phyloP scores from a whole-genome alignment of 2,888 invertebrate species.

The Alloscopus bannaensis region DNA sequence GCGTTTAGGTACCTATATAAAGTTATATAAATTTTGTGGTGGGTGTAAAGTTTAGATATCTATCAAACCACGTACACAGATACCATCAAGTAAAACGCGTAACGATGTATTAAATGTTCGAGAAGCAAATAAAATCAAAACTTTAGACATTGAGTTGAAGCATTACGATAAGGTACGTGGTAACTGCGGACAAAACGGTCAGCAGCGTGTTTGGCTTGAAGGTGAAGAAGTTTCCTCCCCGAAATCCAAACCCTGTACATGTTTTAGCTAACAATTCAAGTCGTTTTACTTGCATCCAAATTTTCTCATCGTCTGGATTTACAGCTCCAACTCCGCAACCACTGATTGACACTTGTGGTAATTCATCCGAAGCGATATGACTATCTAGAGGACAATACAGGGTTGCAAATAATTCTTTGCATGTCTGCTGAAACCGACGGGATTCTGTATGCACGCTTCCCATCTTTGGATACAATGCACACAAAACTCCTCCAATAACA shows the following conservation, averaged over 20 bases:
- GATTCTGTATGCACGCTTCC: slow-evolving; percentile 15
- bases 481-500: neutral
- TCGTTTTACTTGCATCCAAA: neutral
- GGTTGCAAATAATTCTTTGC: slow-evolving; percentile 4
- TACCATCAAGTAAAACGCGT: too few species aligned
- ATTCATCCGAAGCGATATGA: neutral
- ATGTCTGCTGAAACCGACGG: neutral
- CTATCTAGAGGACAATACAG: neutral
- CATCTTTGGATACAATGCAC: slow-evolving; percentile 9
- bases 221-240: slow-evolving; percentile 7
- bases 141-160: slow-evolving; percentile 21
- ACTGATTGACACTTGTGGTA: neutral
- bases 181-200: slow-evolving; percentile 6
- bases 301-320: neutral
- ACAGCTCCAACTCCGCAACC: neutral
- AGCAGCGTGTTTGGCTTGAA: slow-evolving; percentile 20
- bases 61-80: too few species aligned
- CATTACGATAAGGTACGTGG: slow-evolving; percentile 31
- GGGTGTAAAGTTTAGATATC: too few species aligned
- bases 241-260: slow-evolving; percentile 31
- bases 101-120: too few species aligned
- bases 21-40: too few species aligned
- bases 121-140: too few species aligned
- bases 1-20: too few species aligned
- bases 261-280: neutral